Conservation (phyloP, 2,113 vertebrate species). For the Pteronura brasiliensis region DNA sequence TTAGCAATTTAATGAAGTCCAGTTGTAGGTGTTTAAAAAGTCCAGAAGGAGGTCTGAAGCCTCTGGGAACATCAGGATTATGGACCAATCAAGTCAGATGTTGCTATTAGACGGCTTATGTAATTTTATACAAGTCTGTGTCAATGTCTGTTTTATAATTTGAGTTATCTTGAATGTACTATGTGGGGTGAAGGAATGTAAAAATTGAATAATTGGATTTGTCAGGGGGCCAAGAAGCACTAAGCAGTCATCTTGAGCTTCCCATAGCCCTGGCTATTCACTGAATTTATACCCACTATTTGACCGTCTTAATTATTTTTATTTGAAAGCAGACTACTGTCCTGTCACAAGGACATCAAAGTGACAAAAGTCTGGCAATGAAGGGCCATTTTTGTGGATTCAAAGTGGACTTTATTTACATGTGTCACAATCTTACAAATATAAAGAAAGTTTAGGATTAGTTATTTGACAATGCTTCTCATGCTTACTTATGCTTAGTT, state of each 20-base stretch:
- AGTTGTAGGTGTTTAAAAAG: background rate
- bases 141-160: background rate
- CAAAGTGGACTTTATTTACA: background rate
- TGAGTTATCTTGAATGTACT: background rate
- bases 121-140: background rate
- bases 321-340: background rate
- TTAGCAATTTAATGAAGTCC: background rate
- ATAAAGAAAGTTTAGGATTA: background rate
- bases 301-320: background rate
- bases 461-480: background rate
- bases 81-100: background rate
- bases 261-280: background rate
- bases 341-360: background rate
- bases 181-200: background rate
- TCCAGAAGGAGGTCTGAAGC: background rate
- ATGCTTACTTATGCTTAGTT: background rate
- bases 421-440: background rate
- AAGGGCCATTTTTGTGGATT: background rate
- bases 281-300: background rate
- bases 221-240: background rate
- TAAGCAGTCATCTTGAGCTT: background rate
- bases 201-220: background rate
- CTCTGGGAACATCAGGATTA: background rate
- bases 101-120: background rate
- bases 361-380: background rate